These are phyloP conservation scores for Pantelozetes paolii DNA, from an alignment of 2,888 invertebrate species.

Conservation along the genomic window DNA sequence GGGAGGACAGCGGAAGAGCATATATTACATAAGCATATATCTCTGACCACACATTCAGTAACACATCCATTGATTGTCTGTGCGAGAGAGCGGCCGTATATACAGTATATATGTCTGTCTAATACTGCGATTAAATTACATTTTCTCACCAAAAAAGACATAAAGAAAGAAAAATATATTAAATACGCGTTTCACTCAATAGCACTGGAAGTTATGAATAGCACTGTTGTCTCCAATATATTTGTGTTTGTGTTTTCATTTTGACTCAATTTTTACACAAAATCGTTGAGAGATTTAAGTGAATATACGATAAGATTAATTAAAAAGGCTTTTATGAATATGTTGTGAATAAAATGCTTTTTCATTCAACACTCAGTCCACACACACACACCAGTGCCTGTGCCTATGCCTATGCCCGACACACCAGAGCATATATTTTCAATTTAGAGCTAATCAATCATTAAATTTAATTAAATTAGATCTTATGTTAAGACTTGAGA, in stretches of 20 bases:
- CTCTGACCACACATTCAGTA: conserved; percentile 21
- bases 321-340: not conserved
- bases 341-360: not conserved
- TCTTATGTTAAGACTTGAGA: not conserved
- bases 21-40: not conserved
- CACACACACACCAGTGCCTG: too few relatives aligned
- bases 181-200: not conserved
- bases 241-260: not conserved
- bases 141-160: conserved; percentile 21
- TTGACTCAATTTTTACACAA: too few relatives aligned
- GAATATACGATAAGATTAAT: conserved; percentile 27
- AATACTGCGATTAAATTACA: conserved; percentile 18
- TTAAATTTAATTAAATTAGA: conserved; percentile 27
- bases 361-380: not conserved
- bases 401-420: too few relatives aligned
- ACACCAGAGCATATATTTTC: not conserved
- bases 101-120: not conserved
- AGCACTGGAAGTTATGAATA: not conserved
- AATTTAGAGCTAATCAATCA: conserved; percentile 22
- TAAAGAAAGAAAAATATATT: not conserved
- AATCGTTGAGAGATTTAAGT: not conserved
- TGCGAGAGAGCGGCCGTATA: not conserved
- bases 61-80: conserved; percentile 5
- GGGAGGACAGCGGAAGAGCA: not conserved
- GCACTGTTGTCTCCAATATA: conserved; percentile 10